A percentile compares a stretch with the other conserved stretches of the same genome.
Evolutionary conservation across 2,888 invertebrate genomes (phyloP).

Genomic region (Oscheius sp.): DNA sequence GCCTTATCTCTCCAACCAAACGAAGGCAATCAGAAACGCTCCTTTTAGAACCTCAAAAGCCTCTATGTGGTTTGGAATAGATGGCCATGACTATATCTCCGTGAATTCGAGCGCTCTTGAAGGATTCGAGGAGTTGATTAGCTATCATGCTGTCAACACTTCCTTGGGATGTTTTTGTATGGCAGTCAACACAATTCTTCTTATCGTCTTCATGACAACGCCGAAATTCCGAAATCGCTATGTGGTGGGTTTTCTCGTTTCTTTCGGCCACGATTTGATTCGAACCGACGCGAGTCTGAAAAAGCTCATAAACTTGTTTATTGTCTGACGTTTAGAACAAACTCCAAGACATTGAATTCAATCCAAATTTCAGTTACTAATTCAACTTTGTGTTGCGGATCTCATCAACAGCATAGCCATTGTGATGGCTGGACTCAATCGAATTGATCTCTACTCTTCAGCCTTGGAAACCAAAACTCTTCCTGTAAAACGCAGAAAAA

Average conservation of each 20-base stretch:
- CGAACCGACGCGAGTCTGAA: neutral
- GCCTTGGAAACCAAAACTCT: conserved; percentile 16
- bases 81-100: conserved; percentile 3
- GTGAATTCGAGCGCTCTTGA: conserved; percentile 34
- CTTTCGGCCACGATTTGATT: neutral
- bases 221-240: conserved; percentile 51
- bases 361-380: conserved; percentile 50
- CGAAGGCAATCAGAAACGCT: too few species aligned
- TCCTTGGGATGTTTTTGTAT: conserved; percentile 48
- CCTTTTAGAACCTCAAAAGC: too few species aligned
- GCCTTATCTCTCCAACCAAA: too few species aligned
- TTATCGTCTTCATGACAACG: conserved; percentile 49
- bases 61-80: conserved; percentile 21
- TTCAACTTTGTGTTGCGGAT: conserved; percentile 52
- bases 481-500: neutral
- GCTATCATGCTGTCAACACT: conserved; percentile 54
- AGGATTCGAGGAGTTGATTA: conserved; percentile 48
- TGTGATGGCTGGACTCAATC: conserved; percentile 53
- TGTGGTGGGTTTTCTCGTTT: conserved; percentile 37
- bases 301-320: too few species aligned
- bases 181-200: conserved; percentile 41
- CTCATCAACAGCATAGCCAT: conserved; percentile 54
- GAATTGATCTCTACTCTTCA: conserved; percentile 52
- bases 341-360: neutral
- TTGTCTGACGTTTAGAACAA: too few species aligned